Base-by-base conservation (phyloP, 1,140 invertebrate species). In the Trichonephila clavata region DNA sequence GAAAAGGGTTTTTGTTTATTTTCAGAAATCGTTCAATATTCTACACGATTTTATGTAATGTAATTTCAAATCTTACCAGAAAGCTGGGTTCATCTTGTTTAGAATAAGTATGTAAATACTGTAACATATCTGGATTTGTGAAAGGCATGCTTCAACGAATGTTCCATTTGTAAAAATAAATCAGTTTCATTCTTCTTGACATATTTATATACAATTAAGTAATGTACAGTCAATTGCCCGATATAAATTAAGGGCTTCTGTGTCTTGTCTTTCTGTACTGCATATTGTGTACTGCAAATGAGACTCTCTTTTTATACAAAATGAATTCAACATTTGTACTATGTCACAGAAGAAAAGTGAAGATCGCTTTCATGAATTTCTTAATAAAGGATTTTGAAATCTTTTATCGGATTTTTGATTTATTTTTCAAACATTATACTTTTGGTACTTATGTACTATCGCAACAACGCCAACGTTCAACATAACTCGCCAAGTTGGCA, bases 261-360 rank as follows among this genome's bases (percentile, higher is more conserved):
- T 63, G 90, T 84, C 24, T 59, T 39, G 59, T 87, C 24, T 93
- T 81, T 90, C 20, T 93, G 65, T 71, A 60, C 27, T 88, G 59
- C 81, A 71, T 59, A 87, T 71, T 43, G 84, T 77, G 87, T 60
- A 86, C 27, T 50, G 24, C 50, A 18, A 71, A 13, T 57, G 59
- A 68, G 43, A 92, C 60, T 43, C 77, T 80, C 39, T 63, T 87
- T 93, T 93, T 87, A 93, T 93, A 87, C 90, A 65, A 84, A 92
- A 24, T 57, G 50, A 57, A 84, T 88, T 92, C 65, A 83, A 32
- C 43, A 80, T 93, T 93, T 93, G 81, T 93, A 93, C 59, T 20
- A 92, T 90, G 89, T 59, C 43, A 83, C 80, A 90, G 81, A 57
- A 43, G 71, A 86, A 77, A 77, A 77, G 68, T 39, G 86, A 81